Base-by-base conservation (phyloP, 2,888 invertebrate species). In the Globia sparganii region DNA sequence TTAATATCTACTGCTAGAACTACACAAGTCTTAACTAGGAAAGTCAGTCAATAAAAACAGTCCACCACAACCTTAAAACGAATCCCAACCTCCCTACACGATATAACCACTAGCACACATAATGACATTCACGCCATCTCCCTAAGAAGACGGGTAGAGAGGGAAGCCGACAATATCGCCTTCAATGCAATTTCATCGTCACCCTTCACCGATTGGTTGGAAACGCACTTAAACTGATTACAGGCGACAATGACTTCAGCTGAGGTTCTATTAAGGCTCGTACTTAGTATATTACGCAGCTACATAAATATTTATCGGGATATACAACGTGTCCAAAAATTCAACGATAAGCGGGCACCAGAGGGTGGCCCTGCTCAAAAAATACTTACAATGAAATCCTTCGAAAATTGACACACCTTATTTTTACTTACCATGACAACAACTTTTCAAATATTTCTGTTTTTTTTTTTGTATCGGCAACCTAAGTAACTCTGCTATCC, bases 181-280 rank as follows among this genome's bases (percentile, higher is more conserved):
- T 76, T 56, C 53, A 56, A 76, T 77, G 67, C 61, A 85, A 74
- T 82, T 74, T 58, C 56, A 49, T 8, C 68, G 64, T 61, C 77
- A 65, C 73, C 86, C 85, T 61, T 37, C 21, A 1, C 8, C 21
- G 37, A 77, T 69, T 61, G 68, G 70, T 61, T 61, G 56, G 15
- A 64, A 77, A 74, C 49, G 53, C 71, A 74, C 77, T 76, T 76
- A 85, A 77, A 53, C 43, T 69, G 73, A 83, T 83, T 77, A 74
- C 4, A 77, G 49, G 71, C 61, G 73, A 81, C 59, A 81, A 77
- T 72, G 25, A 61, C n/a, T 15, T 72, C 56, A 65, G 18, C 62
- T 59, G 53, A 40, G 61, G 21, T 62, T 61, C 34, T 37, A 53
- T 72, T 46, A 66, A 43, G 13, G 18, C 11, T 72, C 15, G 15